A percentile compares a stretch with the other conserved stretches of the same genome.
Evolutionary conservation across 1,140 invertebrate genomes (phyloP).

Genomic region (Orussus abietinus): DNA sequence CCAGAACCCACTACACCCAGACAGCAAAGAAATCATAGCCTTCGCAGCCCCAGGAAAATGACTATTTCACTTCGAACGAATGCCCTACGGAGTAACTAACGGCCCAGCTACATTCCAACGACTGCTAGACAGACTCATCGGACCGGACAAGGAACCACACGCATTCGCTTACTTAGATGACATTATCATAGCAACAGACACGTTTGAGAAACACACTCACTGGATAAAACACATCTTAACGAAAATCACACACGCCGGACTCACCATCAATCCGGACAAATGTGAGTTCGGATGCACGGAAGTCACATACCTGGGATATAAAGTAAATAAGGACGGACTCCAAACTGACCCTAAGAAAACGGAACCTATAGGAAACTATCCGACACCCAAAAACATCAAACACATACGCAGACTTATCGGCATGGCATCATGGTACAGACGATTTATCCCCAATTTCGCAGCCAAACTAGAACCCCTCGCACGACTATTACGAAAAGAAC

Average conservation of each 20-base stretch:
- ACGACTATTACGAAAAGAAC: too few species aligned
- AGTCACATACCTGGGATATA: constrained; percentile 36
- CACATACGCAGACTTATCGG: constrained; percentile 38
- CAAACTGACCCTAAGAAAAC: constrained; percentile 29
- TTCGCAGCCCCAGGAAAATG: constrained; percentile 44
- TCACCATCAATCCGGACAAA: constrained; percentile 27
- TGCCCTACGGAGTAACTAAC: constrained; percentile 49
- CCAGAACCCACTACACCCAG: constrained; percentile 31
- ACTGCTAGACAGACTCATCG: constrained; percentile 38
- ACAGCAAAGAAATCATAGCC: constrained; percentile 41
- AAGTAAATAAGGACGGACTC: constrained; percentile 27
- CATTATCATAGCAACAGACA: constrained; percentile 31
- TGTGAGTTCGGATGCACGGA: constrained; percentile 29
- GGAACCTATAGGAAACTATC: constrained; percentile 34
- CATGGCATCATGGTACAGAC: constrained; percentile 33
- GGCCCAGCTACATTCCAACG: constrained; percentile 42
- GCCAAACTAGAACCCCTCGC: constrained; percentile 31
- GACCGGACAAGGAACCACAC: constrained; percentile 28
- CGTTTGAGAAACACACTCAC: constrained; percentile 37
- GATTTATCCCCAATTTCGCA: constrained; percentile 37
- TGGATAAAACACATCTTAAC: constrained; percentile 14
- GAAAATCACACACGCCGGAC: constrained; percentile 2
- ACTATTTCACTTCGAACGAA: constrained; percentile 40
- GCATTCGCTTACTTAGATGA: constrained; percentile 38
- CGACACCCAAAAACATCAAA: constrained; percentile 25